Conservation (phyloP, 2,888 invertebrate genomes). For the Athetis lepigone region DNA sequence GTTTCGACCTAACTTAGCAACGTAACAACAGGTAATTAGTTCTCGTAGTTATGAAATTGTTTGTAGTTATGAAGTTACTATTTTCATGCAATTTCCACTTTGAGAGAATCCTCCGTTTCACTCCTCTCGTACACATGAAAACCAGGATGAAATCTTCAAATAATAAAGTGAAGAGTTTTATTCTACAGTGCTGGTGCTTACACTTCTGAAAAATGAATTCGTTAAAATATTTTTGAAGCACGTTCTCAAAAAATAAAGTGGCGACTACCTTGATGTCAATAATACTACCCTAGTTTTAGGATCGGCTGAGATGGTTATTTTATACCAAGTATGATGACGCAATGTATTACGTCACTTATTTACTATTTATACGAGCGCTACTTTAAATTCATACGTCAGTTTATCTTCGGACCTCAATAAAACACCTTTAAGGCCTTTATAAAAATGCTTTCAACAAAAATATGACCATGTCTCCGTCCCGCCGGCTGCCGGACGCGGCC, state of each 20-base stretch:
- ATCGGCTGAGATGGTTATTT: conserved; percentile 9
- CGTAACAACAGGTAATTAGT: conserved; percentile 27
- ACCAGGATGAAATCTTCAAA: conserved; percentile 21
- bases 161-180: conserved; percentile 31
- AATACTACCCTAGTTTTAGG: not conserved
- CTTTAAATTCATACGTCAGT: conserved; percentile 40
- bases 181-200: conserved; percentile 34
- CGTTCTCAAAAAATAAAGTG: conserved; percentile 20
- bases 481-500: conserved; percentile 38
- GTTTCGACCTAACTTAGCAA: conserved; percentile 14
- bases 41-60: conserved; percentile 21
- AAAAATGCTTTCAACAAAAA: conserved; percentile 32
- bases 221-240: conserved; percentile 13
- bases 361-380: conserved; percentile 15
- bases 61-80: conserved; percentile 17
- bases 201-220: conserved; percentile 28
- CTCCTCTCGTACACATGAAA: conserved; percentile 1
- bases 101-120: too few relatives aligned
- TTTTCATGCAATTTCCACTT: conserved; percentile 11
- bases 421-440: conserved; percentile 43
- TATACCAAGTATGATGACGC: conserved; percentile 21
- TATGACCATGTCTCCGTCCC: conserved; percentile 5
- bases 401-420: conserved; percentile 47
- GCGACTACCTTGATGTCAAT: not conserved
- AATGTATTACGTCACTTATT: conserved; percentile 16